Base-by-base conservation (phyloP, 2,113 vertebrate species). In the Melospiza georgiana region DNA sequence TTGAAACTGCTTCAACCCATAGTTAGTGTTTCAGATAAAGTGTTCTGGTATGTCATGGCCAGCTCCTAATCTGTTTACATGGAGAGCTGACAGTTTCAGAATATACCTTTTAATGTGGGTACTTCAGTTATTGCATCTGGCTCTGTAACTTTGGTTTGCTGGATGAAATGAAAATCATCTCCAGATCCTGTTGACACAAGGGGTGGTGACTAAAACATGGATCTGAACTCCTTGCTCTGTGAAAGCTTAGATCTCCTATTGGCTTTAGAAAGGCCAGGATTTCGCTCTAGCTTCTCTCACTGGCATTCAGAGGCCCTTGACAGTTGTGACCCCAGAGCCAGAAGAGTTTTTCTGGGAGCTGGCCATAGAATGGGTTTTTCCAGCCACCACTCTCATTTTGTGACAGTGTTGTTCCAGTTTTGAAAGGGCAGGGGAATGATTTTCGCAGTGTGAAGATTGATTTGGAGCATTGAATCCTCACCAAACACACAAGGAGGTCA, bases 171-270 rank as follows among this genome's bases (percentile, higher is more conserved):
- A 67, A 96, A 91, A 84, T 84, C 10, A 15, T 83, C 78, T 90
- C 86, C 73, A 84, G 92, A 74, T 91, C 73, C 82, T 96, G 83
- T 97, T 97, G 96, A 96, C 93, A 85, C 78, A 96, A 96, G 84
- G 82, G 87, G 85, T 5, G 8, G 82, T 93, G 90, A 46, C 85
- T 89, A 71, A 96, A 92, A 86, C 1, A 4, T 79, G 59, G 41
- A 41, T 92, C 61, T 94, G 75, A 94, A 24, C 55, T 90, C 48
- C 28, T 82, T 7, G 11, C 69, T 81, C 52, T 51, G 9, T 52
- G 68, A 44, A 90, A 41, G 28, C 79, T 31, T 11, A 90, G 37
- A 46, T 57, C 61, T 89, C 52, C 65, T 44, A 4, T 0, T 81
- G 61, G 57, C 41, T 92, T 92, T 21, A 81, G 12, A 24, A 61